These are phyloP conservation scores for Calliphora vomitoria DNA, from an alignment of 2,888 invertebrate species.

Conservation along the genomic window DNA sequence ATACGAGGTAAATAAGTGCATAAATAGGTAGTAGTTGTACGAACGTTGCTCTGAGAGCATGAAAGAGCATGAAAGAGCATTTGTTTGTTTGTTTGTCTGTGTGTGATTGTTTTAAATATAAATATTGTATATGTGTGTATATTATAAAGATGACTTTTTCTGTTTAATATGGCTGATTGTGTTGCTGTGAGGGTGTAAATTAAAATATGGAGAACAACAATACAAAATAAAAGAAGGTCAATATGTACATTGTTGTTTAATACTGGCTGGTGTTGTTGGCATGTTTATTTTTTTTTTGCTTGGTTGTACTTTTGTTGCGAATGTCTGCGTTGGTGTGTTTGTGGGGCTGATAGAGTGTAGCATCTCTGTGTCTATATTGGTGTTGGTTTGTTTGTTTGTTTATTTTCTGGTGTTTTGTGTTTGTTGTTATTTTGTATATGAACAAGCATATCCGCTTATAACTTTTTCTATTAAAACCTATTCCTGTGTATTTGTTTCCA, in stretches of 20 bases:
- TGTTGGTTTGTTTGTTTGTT: not conserved
- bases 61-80: not conserved
- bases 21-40: not conserved
- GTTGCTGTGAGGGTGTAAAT: not conserved
- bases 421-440: not conserved
- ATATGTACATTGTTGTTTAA: constrained; percentile 2
- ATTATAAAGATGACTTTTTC: not conserved
- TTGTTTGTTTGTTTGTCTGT: not conserved
- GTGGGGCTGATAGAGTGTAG: not conserved
- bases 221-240: not conserved
- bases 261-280: not conserved
- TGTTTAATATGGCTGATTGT: not conserved
- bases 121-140: not conserved
- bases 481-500: not conserved
- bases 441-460: not conserved
- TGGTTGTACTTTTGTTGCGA: not conserved
- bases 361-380: not conserved
- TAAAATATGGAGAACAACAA: not conserved
- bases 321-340: not conserved
- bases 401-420: not conserved
- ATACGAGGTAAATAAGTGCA: not conserved
- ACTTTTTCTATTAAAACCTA: not conserved
- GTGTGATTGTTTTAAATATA: not conserved
- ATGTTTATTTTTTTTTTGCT: not conserved
- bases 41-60: not conserved